Conservation (phyloP, 2,113 vertebrate genomes). For the Seriola aureovittata region DNA sequence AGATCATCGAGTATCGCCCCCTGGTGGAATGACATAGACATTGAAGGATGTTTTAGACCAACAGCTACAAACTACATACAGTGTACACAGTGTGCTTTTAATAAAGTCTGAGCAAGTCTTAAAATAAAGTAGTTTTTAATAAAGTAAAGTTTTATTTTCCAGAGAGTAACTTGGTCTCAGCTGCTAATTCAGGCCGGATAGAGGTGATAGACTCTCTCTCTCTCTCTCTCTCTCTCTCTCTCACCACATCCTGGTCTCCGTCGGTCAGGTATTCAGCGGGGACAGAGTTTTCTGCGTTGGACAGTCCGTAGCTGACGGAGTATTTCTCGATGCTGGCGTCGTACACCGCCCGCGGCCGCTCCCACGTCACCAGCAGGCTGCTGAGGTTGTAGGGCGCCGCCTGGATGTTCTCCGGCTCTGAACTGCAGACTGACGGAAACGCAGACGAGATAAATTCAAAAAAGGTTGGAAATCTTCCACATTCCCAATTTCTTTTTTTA, state of each 20-base stretch:
- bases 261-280: slow-evolving; percentile 92
- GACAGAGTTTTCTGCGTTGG: slow-evolving; percentile 82
- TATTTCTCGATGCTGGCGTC: slow-evolving; percentile 94
- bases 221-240: slow-evolving; percentile 26
- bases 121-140: too few species aligned
- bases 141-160: too few species aligned
- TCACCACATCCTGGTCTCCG: slow-evolving; percentile 99
- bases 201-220: too few species aligned
- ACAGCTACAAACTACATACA: too few species aligned
- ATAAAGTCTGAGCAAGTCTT: too few species aligned
- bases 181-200: too few species aligned
- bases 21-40: slow-evolving; percentile 75
- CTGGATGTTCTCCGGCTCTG: slow-evolving; percentile 94
- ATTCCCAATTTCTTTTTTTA: too few species aligned
- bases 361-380: slow-evolving; percentile 95
- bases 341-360: slow-evolving; percentile 94
- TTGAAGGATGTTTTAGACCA: too few species aligned
- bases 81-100: too few species aligned
- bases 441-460: background rate
- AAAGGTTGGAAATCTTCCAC: too few species aligned
- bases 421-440: slow-evolving; percentile 91
- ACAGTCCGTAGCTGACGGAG: slow-evolving; percentile 89
- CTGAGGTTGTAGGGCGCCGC: slow-evolving; percentile 91
- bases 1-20: slow-evolving; percentile 95
- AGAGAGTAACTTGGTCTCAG: too few species aligned